Conservation (phyloP, 1,140 invertebrate genomes). For the Drosophila seguyi region DNA sequence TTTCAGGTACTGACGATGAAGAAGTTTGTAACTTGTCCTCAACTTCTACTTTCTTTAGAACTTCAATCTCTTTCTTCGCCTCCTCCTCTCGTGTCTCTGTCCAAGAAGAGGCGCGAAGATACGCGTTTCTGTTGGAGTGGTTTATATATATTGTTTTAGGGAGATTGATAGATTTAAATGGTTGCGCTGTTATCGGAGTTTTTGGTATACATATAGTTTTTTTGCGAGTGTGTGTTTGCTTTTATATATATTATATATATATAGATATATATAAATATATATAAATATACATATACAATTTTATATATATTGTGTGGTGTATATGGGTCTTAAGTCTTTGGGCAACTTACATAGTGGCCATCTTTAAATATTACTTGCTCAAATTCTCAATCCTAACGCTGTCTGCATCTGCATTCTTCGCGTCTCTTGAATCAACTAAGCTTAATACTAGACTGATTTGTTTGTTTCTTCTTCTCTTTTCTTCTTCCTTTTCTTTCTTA, state of each 20-base stretch:
- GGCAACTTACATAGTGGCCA: slow-evolving; percentile 37
- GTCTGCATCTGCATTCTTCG: slow-evolving; percentile 8
- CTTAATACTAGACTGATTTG: slow-evolving; percentile 38
- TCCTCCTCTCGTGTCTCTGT: not conserved
- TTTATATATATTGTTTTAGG: slow-evolving; percentile 9
- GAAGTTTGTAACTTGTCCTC: not conserved
- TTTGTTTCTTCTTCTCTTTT: not conserved
- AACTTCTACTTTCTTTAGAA: no score
- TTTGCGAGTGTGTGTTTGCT: not conserved
- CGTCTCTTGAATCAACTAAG: slow-evolving; percentile 4
- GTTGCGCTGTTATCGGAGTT: not conserved
- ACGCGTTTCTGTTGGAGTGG: not conserved
- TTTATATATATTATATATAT: not conserved
- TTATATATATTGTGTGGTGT: slow-evolving; percentile 1
- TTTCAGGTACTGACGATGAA: slow-evolving; percentile 2
- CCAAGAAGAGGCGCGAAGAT: not conserved
- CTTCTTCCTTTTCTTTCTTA: not conserved
- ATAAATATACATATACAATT: not conserved
- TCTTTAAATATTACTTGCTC: slow-evolving; percentile 14
- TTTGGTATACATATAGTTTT: slow-evolving; percentile 6
- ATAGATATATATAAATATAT: slow-evolving; percentile 1
- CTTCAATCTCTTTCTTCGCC: no score
- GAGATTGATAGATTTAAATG: slow-evolving; percentile 4
- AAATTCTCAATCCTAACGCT: slow-evolving; percentile 6
- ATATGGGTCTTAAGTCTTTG: slow-evolving; percentile 12